Conservation (phyloP, 2,113 vertebrate genomes). For the Gasterosteus aculeatus region DNA sequence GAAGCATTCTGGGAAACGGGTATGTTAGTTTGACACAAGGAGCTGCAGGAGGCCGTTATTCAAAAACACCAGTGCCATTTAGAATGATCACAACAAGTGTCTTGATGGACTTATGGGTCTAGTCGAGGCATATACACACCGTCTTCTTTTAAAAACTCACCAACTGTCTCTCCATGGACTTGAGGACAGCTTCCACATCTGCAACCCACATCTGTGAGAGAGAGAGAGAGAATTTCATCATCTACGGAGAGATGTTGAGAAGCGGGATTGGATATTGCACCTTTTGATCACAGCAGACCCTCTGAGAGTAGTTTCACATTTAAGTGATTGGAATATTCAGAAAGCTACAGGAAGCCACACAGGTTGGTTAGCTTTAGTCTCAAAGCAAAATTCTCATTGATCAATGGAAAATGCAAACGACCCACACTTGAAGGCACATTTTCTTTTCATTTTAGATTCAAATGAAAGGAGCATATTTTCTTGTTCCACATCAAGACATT, state of each 20-base stretch:
- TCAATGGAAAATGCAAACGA: not conserved
- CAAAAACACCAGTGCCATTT: not conserved
- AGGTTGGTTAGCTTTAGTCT: not conserved
- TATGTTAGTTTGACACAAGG: constrained; percentile 17
- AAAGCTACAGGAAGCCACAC: constrained; percentile 18
- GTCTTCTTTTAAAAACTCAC: constrained; percentile 42
- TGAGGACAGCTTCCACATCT: constrained; percentile 61
- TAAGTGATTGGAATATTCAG: constrained; percentile 38
- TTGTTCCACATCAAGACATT: no score
- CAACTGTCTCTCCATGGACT: constrained; percentile 59
- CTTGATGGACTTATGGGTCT: not conserved
- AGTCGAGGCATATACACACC: not conserved
- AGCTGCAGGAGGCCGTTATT: not conserved
- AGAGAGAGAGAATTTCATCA: constrained; percentile 57
- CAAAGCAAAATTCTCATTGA: not conserved
- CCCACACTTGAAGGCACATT: not conserved
- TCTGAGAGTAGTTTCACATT: constrained; percentile 37
- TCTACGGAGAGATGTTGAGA: constrained; percentile 41
- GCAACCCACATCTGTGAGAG: constrained; percentile 61
- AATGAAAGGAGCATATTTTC: not conserved
- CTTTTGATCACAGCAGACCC: constrained; percentile 46
- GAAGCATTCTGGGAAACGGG: constrained; percentile 56
- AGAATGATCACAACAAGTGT: not conserved
- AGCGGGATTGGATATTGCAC: constrained; percentile 23
- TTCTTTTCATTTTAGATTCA: not conserved